Evolutionary conservation across 2,113 vertebrate genomes (phyloP), one percentile per base, ranked within the genome.

Genomic region (Nycticebus coucang): DNA sequence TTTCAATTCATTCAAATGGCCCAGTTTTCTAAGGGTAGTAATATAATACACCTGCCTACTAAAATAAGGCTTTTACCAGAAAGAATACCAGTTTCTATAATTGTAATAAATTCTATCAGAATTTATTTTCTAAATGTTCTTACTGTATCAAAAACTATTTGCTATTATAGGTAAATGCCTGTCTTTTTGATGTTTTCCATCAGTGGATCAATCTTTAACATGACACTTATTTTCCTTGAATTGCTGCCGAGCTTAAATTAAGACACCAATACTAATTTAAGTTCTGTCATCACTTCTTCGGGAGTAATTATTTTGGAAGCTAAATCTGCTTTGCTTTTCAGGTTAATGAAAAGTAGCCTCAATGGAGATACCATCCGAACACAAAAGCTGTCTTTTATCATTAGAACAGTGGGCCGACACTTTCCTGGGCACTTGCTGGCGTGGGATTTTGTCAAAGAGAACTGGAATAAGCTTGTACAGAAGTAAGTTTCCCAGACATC

Each of bases 371-470:
- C 33, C 10, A 98, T 99, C 95, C 99, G 98, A 94, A 98, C 99
- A 9, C 99, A 99, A 88, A 99, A 99, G 89, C 87, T 99, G 97
- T 98, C 99, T 12, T 97, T 98, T 86, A 97, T 99, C 97, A 98
- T 99, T 96, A 97, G 17, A 94, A 98, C 98, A 4, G 93, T 99
- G 91, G 98, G 98, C 97, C 98, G 85, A 7, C 98, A 95, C 96
- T 98, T 99, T 87, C 97, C 99, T 18, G 99, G 99, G 35, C 98
- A 99, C 97, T 98, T 99, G 86, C 95, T 99, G 96, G 99, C 98
- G 22, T 99, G 99, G 99, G 98, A 99, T 97, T 99, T 99, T 85
- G 98, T 99, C 64, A 99, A 99, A 97, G 98, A 99, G 96, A 99
- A 99, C 97, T 99, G 99, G 99, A 98, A 99, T 96, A 97, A 97